Conservation (phyloP, 2,113 vertebrate genomes). For the Corythornis cristatus region DNA sequence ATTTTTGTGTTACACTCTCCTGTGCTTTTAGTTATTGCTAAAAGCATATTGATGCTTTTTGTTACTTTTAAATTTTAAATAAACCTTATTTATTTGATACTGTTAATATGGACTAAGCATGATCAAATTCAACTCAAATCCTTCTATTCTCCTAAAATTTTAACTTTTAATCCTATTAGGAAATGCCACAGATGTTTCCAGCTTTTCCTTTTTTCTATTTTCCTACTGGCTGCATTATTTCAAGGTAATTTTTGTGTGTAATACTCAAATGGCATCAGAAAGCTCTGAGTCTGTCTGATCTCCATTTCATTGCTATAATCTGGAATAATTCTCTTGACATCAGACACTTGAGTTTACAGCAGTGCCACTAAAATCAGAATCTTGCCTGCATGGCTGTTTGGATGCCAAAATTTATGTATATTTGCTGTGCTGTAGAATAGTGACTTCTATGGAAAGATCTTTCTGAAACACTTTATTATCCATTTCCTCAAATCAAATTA, state of each 20-base stretch:
- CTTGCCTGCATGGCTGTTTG: not conserved
- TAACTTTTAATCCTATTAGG: not conserved
- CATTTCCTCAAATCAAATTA: slow-evolving; percentile 2
- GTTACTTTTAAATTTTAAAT: not conserved
- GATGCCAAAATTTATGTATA: not conserved
- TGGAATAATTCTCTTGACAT: slow-evolving; percentile 18
- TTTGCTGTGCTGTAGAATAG: not conserved
- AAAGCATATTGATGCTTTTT: not conserved
- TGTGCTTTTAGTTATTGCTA: not conserved
- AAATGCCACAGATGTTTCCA: not conserved
- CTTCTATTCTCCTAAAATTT: not conserved
- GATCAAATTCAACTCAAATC: not conserved
- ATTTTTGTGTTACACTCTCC: not conserved
- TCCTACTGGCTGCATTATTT: not conserved
- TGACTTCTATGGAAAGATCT: slow-evolving; percentile 8
- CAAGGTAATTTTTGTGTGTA: slow-evolving; percentile 9
- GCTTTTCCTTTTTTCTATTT: not conserved
- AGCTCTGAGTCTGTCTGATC: not conserved
- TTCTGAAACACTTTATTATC: not conserved
- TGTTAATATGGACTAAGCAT: not conserved
- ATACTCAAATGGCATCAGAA: slow-evolving; percentile 15
- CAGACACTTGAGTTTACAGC: not conserved
- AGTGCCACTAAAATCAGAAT: not conserved
- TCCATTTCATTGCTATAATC: not conserved
- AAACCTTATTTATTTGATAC: not conserved